These are phyloP conservation scores for Graphium colonna DNA, from an alignment of 2,888 invertebrate genomes.

Conservation along the genomic window DNA sequence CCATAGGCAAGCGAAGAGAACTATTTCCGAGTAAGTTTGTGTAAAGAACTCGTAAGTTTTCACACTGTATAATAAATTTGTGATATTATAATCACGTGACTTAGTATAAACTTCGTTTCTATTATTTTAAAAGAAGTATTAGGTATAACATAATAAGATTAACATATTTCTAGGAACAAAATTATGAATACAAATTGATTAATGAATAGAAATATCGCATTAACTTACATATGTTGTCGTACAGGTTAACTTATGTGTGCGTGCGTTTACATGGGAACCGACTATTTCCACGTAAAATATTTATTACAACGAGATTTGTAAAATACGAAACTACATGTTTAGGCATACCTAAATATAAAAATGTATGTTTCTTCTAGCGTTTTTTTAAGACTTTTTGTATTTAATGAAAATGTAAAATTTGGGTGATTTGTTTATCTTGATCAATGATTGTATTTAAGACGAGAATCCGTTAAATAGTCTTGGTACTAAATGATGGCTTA, in stretches of 20 bases:
- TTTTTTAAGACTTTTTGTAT: neutral
- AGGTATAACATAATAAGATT: constrained; percentile 21
- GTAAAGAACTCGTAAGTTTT: neutral
- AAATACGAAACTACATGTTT: neutral
- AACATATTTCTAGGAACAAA: constrained; percentile 26
- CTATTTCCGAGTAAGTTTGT: constrained; percentile 18
- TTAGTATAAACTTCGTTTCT: constrained; percentile 5
- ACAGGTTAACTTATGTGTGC: constrained; percentile 5
- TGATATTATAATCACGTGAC: constrained; percentile 1
- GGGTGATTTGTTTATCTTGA: neutral
- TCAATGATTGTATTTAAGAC: no score
- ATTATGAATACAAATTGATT: constrained; percentile 30
- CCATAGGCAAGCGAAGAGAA: neutral
- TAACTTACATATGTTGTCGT: constrained; percentile 12
- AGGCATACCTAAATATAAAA: neutral
- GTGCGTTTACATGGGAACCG: constrained; percentile 3
- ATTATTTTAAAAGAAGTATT: constrained; percentile 9
- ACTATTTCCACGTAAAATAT: neutral
- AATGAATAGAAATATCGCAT: constrained; percentile 30
- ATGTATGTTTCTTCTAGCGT: neutral
- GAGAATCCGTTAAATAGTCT: neutral
- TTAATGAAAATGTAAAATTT: no score
- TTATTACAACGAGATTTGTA: neutral
- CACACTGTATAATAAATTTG: no score
- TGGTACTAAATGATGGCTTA: neutral